Conservation (phyloP, 2,888 invertebrate genomes). For the Drosophila ezoana region DNA sequence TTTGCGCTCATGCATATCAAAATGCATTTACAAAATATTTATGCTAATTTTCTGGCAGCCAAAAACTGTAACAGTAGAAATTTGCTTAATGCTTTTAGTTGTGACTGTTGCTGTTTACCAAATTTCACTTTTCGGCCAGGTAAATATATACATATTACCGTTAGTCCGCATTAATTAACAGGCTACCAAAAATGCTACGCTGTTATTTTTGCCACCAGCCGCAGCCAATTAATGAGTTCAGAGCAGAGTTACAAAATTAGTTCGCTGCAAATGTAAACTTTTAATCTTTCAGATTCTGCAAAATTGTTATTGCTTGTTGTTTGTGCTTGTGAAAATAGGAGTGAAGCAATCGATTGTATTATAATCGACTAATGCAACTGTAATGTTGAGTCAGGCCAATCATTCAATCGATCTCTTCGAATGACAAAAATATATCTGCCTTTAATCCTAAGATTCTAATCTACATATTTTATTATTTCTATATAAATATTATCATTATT, state of each 20-base stretch:
- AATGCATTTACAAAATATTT: conserved; percentile 63
- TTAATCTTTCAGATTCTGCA: not conserved
- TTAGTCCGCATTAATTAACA: conserved; percentile 41
- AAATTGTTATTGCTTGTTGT: not conserved
- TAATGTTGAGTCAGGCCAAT: no score
- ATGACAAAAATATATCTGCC: no score
- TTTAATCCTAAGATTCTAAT: no score
- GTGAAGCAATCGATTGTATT: no score
- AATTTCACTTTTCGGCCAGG: conserved; percentile 21
- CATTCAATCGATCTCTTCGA: no score
- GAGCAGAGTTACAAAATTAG: not conserved
- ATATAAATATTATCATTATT: not conserved
- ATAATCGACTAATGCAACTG: no score
- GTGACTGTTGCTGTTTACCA: conserved; percentile 8
- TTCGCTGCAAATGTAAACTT: not conserved
- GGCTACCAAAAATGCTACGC: conserved; percentile 13
- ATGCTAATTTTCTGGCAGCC: conserved; percentile 68
- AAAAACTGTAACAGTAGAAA: conserved; percentile 40
- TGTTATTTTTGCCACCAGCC: conserved; percentile 12
- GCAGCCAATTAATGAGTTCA: conserved; percentile 14
- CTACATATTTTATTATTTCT: no score
- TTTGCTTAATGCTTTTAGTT: conserved; percentile 13
- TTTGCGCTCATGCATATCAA: conserved; percentile 34
- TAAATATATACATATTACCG: conserved; percentile 9
- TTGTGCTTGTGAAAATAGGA: no score